phyloP scores from a whole-genome alignment of 2,888 invertebrate species.

The Muschampia plurimacula region DNA sequence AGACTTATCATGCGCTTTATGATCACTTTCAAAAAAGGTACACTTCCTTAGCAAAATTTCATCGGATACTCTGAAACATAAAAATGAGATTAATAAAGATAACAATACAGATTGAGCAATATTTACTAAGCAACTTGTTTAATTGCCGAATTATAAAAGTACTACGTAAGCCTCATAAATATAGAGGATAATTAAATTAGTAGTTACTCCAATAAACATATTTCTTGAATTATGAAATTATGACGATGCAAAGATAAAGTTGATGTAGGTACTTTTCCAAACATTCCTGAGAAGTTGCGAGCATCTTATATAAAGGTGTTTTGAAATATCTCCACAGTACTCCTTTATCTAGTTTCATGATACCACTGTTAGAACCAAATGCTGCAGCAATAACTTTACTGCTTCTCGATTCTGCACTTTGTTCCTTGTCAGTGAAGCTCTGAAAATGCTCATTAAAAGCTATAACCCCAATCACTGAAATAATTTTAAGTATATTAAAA shows the following conservation, averaged over 20 bases:
- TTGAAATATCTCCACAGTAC: constrained; percentile 90
- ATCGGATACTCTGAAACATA: constrained; percentile 85
- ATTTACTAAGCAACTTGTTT: no score
- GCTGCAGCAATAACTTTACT: constrained; percentile 90
- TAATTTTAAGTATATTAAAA: not conserved
- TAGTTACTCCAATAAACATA: no score
- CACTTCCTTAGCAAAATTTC: constrained; percentile 87
- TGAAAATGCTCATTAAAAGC: constrained; percentile 90
- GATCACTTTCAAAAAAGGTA: constrained; percentile 72
- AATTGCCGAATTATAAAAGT: no score
- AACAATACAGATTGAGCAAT: not conserved
- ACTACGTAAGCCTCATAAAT: not conserved
- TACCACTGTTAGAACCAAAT: constrained; percentile 89
- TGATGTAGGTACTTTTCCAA: constrained; percentile 85
- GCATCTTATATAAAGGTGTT: constrained; percentile 90
- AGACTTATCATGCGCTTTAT: constrained; percentile 66
- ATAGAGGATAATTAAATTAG: not conserved
- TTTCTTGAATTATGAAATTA: not conserved
- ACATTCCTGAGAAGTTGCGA: constrained; percentile 88
- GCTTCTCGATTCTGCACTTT: constrained; percentile 86
- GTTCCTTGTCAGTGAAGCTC: constrained; percentile 87
- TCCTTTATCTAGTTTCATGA: constrained; percentile 89
- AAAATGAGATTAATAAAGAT: not conserved
- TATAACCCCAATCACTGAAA: constrained; percentile 90
- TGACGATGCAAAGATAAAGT: not conserved